phyloP scores from a whole-genome alignment of 2,113 vertebrate genomes.

The Alouatta palliata region DNA sequence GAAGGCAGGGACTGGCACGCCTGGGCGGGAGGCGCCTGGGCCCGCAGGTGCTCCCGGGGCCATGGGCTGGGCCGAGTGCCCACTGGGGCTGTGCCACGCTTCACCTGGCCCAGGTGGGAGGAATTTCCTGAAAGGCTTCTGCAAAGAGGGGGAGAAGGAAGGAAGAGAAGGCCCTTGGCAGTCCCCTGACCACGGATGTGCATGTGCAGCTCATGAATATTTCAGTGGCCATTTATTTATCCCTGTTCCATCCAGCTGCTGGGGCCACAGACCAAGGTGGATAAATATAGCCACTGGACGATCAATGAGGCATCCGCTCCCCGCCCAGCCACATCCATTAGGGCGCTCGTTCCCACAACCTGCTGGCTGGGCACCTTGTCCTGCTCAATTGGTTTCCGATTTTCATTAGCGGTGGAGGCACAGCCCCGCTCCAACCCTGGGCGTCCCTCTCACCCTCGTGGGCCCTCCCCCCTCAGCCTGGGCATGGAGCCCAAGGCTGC shows the following conservation, averaged over 20 bases:
- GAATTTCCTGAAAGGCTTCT: slow-evolving; percentile 80
- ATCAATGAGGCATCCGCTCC: slow-evolving; percentile 88
- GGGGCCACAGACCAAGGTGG: slow-evolving; percentile 87
- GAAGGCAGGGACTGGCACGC: not conserved
- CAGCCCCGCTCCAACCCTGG: slow-evolving; percentile 68
- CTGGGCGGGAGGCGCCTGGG: not conserved
- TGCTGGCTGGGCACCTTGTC: slow-evolving; percentile 87
- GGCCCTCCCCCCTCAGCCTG: not conserved
- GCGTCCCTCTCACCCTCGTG: slow-evolving; percentile 58
- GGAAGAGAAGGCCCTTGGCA: slow-evolving; percentile 79
- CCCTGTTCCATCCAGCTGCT: slow-evolving; percentile 86
- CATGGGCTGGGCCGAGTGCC: not conserved
- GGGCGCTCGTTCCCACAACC: slow-evolving; percentile 85
- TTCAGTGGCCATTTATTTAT: slow-evolving; percentile 90
- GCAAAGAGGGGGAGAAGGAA: slow-evolving; percentile 61
- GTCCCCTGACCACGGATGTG: slow-evolving; percentile 82
- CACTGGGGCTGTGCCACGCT: slow-evolving; percentile 41
- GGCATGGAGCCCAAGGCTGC: slow-evolving; percentile 58
- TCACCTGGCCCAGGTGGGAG: slow-evolving; percentile 61
- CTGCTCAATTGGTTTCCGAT: slow-evolving; percentile 86
- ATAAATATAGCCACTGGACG: slow-evolving; percentile 87
- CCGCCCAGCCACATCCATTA: slow-evolving; percentile 73
- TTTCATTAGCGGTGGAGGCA: slow-evolving; percentile 85
- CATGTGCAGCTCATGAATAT: slow-evolving; percentile 88
- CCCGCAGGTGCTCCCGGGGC: not conserved